Evolutionary conservation across 1,140 invertebrate genomes (phyloP).

Genomic region (Dermatophagoides farinae): DNA sequence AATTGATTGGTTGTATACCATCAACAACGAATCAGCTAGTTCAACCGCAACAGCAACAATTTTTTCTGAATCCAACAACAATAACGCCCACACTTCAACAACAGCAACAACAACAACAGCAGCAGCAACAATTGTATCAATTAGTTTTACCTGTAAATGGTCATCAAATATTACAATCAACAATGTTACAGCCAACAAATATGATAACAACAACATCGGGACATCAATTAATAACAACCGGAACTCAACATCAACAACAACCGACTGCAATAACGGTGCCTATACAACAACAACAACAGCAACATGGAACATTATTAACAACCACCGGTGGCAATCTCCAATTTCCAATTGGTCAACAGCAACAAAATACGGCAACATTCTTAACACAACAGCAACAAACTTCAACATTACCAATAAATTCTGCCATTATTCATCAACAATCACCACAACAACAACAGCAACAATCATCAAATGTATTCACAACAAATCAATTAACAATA

Average conservation of each 20-base stretch:
- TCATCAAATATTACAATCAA: background rate
- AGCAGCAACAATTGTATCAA: background rate
- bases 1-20: background rate
- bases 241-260: slow-evolving; percentile 1
- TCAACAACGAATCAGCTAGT: background rate
- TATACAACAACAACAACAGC: background rate
- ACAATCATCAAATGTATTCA: too few species aligned
- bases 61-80: background rate
- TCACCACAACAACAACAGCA: background rate
- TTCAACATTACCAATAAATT: background rate
- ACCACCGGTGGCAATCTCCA: background rate
- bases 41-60: background rate
- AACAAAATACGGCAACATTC: background rate
- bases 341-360: background rate
- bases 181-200: background rate
- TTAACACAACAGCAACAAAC: background rate
- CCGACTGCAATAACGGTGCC: slow-evolving; percentile 8
- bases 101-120: background rate
- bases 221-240: background rate
- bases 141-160: background rate
- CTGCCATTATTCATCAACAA: background rate
- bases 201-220: background rate
- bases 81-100: background rate
- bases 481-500: background rate
- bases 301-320: background rate